phyloP scores from a whole-genome alignment of 2,888 invertebrate species.

The Caenorhabditis japonica region DNA sequence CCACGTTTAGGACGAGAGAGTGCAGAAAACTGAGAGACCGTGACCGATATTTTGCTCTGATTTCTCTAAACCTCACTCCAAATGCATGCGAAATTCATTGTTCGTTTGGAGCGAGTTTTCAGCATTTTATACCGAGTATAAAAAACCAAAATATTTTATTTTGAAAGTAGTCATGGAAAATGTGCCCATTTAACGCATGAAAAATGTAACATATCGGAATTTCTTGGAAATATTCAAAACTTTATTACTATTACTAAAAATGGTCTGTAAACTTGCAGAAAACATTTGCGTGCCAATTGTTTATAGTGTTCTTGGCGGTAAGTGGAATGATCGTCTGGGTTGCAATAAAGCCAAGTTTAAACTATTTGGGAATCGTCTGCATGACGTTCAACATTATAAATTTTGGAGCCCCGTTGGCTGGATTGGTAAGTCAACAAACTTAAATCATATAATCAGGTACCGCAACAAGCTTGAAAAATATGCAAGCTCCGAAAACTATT shows the following conservation, averaged over 20 bases:
- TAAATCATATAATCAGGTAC: too few species aligned
- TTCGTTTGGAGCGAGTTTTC: too few species aligned
- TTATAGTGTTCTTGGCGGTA: constrained; percentile 80
- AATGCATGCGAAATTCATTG: too few species aligned
- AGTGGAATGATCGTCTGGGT: constrained; percentile 79
- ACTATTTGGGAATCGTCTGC: constrained; percentile 82
- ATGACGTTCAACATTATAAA: constrained; percentile 86
- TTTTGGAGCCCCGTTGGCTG: constrained; percentile 87
- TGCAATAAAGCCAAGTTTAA: constrained; percentile 76
- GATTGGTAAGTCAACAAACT: constrained; percentile 82
- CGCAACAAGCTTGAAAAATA: too few species aligned
- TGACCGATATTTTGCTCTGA: too few species aligned
- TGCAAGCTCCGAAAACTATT: too few species aligned
- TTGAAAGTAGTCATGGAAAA: neutral
- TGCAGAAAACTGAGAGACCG: too few species aligned
- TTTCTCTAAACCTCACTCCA: too few species aligned
- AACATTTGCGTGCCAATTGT: constrained; percentile 55
- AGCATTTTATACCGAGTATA: too few species aligned
- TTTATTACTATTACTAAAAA: too few species aligned
- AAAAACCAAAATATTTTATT: too few species aligned
- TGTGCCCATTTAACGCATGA: neutral
- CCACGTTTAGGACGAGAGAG: too few species aligned
- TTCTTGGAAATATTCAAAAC: neutral
- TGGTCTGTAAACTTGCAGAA: constrained; percentile 42
- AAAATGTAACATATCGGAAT: constrained; percentile 8